A percentile compares a stretch with the other conserved stretches of the same genome.
Evolutionary conservation across 2,888 invertebrate species (phyloP).

Genomic region (Ectemnius cavifrons): DNA sequence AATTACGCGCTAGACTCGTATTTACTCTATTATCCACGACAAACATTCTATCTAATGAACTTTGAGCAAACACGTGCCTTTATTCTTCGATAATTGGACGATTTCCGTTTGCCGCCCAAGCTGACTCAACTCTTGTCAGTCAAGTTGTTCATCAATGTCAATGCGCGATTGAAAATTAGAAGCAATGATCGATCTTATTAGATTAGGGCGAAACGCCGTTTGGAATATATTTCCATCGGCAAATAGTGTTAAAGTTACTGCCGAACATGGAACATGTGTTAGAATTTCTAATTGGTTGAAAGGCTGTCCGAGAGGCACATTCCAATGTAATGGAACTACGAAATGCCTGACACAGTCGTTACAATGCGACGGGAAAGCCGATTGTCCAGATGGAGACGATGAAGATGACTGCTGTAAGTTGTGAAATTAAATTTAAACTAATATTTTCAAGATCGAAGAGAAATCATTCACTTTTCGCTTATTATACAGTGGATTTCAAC

Average conservation of each 20-base stretch:
- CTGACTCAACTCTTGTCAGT: too few species aligned
- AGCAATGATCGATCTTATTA: too few species aligned
- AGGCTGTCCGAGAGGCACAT: constrained; percentile 79
- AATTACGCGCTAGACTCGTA: neutral
- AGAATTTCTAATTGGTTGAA: too few species aligned
- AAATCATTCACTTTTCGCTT: constrained; percentile 4
- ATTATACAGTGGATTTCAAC: neutral
- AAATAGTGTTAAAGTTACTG: too few species aligned
- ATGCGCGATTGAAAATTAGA: too few species aligned
- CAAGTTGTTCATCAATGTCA: too few species aligned
- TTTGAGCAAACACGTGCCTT: too few species aligned
- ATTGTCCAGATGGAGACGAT: constrained; percentile 79
- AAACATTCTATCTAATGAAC: neutral
- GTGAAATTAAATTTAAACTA: neutral
- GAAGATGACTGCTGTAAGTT: constrained; percentile 76
- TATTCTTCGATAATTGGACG: too few species aligned
- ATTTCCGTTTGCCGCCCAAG: too few species aligned
- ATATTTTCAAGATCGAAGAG: neutral
- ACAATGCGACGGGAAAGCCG: constrained; percentile 79
- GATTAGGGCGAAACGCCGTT: too few species aligned
- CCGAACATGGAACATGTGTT: too few species aligned
- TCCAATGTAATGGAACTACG: constrained; percentile 79
- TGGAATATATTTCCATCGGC: too few species aligned
- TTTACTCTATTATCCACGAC: neutral
- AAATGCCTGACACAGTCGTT: constrained; percentile 80